phyloP scores from a whole-genome alignment of 1,140 invertebrate genomes.

The Drosophila biarmipes region DNA sequence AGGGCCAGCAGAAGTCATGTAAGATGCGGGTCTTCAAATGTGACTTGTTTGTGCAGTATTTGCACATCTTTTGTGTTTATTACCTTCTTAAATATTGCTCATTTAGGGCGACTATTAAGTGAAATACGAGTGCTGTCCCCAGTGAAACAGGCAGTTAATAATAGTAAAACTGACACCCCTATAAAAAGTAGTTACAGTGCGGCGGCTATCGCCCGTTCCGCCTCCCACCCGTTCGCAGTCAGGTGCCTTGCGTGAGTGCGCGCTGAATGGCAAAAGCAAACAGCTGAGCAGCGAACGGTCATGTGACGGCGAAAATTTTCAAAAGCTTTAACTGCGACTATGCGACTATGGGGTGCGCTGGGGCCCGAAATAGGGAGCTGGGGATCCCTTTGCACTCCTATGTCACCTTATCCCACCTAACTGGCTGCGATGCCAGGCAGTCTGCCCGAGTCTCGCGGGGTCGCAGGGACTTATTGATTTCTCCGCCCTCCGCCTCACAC shows the following conservation, averaged over 20 bases:
- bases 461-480: slow-evolving; percentile 69
- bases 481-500: slow-evolving; percentile 57
- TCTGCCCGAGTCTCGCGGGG: slow-evolving; percentile 15
- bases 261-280: slow-evolving; percentile 69
- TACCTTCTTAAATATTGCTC: no score
- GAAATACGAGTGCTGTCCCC: background rate
- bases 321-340: slow-evolving; percentile 29
- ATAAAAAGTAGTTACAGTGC: slow-evolving; percentile 29
- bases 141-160: background rate
- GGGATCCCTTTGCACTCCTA: background rate
- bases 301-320: slow-evolving; percentile 78
- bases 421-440: background rate
- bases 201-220: slow-evolving; percentile 27
- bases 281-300: slow-evolving; percentile 71
- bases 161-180: background rate
- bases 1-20: background rate
- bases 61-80: no score
- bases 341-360: background rate
- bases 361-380: background rate
- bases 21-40: background rate
- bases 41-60: slow-evolving; percentile 13
- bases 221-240: slow-evolving; percentile 56
- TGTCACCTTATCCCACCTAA: background rate
- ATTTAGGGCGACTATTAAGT: no score
- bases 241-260: slow-evolving; percentile 62